Conservation (phyloP, 2,888 invertebrate genomes). For the Hipparchia sbordonii region DNA sequence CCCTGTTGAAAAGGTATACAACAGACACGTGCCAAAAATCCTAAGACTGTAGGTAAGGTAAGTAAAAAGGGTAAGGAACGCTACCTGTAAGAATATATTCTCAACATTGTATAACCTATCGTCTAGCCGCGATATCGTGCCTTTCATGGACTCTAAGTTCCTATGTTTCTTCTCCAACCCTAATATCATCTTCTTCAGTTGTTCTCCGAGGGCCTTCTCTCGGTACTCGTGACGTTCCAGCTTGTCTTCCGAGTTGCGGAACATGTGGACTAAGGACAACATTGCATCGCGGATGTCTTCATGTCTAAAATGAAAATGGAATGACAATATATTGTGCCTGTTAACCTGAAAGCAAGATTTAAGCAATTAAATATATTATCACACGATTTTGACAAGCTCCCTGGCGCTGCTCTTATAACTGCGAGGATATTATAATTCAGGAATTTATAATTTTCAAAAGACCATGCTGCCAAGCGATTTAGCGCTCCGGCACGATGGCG, state of each 20-base stretch:
- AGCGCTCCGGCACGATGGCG: no score
- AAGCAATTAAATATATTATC: no score
- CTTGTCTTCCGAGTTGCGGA: conserved; percentile 90
- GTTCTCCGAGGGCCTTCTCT: conserved; percentile 90
- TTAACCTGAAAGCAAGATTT: background rate
- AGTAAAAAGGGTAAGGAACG: background rate
- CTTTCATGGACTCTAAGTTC: conserved; percentile 86
- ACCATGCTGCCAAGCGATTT: no score
- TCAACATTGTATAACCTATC: conserved; percentile 90
- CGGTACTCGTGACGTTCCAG: conserved; percentile 92
- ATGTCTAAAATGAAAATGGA: conserved; percentile 69
- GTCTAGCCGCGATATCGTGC: conserved; percentile 87
- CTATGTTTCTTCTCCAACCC: conserved; percentile 88
- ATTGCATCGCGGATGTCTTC: conserved; percentile 91
- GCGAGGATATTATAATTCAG: no score
- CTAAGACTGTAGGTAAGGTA: background rate
- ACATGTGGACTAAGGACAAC: conserved; percentile 90
- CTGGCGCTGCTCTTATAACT: no score
- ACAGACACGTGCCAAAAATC: background rate
- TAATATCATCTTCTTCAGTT: conserved; percentile 88
- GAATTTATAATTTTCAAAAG: no score
- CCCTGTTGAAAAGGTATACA: no score
- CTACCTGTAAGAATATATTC: conserved; percentile 87
- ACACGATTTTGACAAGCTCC: no score
- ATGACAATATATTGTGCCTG: background rate